phyloP scores from a whole-genome alignment of 1,140 invertebrate species.

The Drosophila varians region DNA sequence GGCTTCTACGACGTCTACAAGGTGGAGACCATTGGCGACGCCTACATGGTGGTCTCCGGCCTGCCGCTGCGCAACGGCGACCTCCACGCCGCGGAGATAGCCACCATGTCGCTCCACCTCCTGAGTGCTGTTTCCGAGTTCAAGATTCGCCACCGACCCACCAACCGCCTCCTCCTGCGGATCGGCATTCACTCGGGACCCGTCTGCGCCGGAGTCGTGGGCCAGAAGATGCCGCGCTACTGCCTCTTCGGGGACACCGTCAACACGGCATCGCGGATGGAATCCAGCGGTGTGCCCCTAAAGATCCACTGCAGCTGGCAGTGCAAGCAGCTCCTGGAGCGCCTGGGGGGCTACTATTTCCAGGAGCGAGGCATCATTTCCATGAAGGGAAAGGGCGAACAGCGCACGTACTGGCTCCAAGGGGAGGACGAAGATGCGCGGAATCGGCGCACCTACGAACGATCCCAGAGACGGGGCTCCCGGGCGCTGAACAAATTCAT shows the following conservation, averaged over 20 bases:
- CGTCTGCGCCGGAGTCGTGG: slow-evolving; percentile 90
- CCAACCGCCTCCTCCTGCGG: slow-evolving; percentile 92
- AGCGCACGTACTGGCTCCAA: slow-evolving; percentile 93
- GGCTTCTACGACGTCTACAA: slow-evolving; percentile 97
- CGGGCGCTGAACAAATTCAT: slow-evolving; percentile 75
- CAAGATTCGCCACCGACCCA: slow-evolving; percentile 93
- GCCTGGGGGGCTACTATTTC: slow-evolving; percentile 90
- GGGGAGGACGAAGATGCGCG: slow-evolving; percentile 88
- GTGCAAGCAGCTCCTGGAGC: slow-evolving; percentile 89
- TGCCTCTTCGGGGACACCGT: slow-evolving; percentile 97
- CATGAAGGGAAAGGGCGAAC: slow-evolving; percentile 95
- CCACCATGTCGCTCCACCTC: slow-evolving; percentile 95
- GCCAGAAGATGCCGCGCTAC: slow-evolving; percentile 97
- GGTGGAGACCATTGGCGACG: slow-evolving; percentile 96
- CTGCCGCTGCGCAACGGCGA: slow-evolving; percentile 91
- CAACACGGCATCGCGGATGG: slow-evolving; percentile 97
- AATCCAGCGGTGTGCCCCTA: slow-evolving; percentile 94
- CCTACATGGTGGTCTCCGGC: slow-evolving; percentile 94
- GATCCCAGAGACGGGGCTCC: slow-evolving; percentile 84
- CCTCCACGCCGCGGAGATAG: slow-evolving; percentile 95
- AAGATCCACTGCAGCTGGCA: slow-evolving; percentile 93
- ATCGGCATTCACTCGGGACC: slow-evolving; percentile 96
- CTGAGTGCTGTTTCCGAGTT: slow-evolving; percentile 93
- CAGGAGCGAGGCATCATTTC: slow-evolving; percentile 90
- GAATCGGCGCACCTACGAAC: slow-evolving; percentile 84